Evolutionary conservation across 1,140 invertebrate genomes (phyloP), one percentile per base, ranked within the genome.

Genomic region (Drosophila sechellia): DNA sequence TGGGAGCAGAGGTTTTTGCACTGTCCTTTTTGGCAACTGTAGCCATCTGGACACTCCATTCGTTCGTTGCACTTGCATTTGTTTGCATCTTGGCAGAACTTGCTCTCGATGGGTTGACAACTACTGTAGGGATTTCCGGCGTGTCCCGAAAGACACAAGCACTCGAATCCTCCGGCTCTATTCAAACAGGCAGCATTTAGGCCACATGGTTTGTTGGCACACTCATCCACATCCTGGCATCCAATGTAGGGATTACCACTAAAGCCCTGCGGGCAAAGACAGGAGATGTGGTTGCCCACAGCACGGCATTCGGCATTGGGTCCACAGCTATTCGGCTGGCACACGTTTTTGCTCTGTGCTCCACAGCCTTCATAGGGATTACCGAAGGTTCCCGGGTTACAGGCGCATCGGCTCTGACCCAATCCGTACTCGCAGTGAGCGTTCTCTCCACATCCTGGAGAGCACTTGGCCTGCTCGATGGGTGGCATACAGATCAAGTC

Each of bases 401-500:
- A 98, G 69, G 96, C 95, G 78, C 97, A 98, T 69, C 95, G 94
- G 59, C 96, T 97, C 37, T 93, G 94, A 20, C 93, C 93, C 11
- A 93, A 48, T 13, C 95, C 95, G 81, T 98, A 98, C 81, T 97
- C 95, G 90, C 97, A 98, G 86, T 98, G 97, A 11, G 97, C 96
- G 92, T 97, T 97, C 22, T 94, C 80, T 1, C 96, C 96, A 91
- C 97, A 98, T 20, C 65, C 83, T n/a, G 97, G 97, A 37, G 94
- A 93, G 92, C 97, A 98, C 22, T 93, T 92, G 20, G 97, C 97
- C 77, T 95, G 95, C 43, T 94, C 93, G 71, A 97, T 94, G 10
- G 97, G 97, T 90, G 97, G 97, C 95, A 98, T 97, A 90, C 97
- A 98, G 22, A 98, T 93, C 8, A 97, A 93, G 83, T 97, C 96